Evolutionary conservation across 2,888 invertebrate species (phyloP).

Genomic region (Cryptophagus acutangulus): DNA sequence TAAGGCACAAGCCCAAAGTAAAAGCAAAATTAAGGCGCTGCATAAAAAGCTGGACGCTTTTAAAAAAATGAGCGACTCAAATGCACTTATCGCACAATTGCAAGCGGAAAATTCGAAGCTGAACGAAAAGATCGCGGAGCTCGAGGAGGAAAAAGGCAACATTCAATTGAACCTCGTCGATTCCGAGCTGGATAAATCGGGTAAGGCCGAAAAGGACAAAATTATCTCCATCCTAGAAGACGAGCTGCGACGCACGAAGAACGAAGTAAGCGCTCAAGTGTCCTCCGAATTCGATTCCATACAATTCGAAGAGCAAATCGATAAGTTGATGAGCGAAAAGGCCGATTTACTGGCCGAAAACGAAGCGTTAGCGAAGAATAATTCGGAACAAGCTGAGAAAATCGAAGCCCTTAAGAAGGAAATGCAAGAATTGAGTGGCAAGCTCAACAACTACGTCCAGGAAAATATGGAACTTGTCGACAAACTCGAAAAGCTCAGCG

Average conservation of each 20-base stretch:
- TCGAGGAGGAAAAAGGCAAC: slow-evolving; percentile 84
- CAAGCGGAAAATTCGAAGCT: slow-evolving; percentile 59
- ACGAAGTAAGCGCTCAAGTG: slow-evolving; percentile 58
- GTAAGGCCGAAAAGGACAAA: slow-evolving; percentile 34
- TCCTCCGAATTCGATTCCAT: slow-evolving; percentile 72
- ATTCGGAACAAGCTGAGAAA: slow-evolving; percentile 52
- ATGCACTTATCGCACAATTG: slow-evolving; percentile 63
- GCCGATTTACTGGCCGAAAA: slow-evolving; percentile 51
- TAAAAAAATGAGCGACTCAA: slow-evolving; percentile 62
- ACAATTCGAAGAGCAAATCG: slow-evolving; percentile 73
- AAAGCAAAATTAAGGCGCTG: slow-evolving; percentile 67
- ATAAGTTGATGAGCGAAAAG: slow-evolving; percentile 51
- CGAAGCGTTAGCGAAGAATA: slow-evolving; percentile 51
- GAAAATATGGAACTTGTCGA: slow-evolving; percentile 71
- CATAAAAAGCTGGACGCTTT: slow-evolving; percentile 68
- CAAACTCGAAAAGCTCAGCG: slow-evolving; percentile 67
- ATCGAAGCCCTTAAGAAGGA: slow-evolving; percentile 57
- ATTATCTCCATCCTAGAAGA: slow-evolving; percentile 33
- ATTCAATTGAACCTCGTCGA: slow-evolving; percentile 80
- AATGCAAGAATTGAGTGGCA: slow-evolving; percentile 57
- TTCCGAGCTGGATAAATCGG: slow-evolving; percentile 44
- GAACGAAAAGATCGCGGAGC: slow-evolving; percentile 71
- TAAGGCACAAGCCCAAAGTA: slow-evolving; percentile 68
- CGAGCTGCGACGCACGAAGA: background rate
- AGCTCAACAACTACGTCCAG: slow-evolving; percentile 61